Conservation (phyloP, 2,888 invertebrate genomes). For the Cephus pygmeus region DNA sequence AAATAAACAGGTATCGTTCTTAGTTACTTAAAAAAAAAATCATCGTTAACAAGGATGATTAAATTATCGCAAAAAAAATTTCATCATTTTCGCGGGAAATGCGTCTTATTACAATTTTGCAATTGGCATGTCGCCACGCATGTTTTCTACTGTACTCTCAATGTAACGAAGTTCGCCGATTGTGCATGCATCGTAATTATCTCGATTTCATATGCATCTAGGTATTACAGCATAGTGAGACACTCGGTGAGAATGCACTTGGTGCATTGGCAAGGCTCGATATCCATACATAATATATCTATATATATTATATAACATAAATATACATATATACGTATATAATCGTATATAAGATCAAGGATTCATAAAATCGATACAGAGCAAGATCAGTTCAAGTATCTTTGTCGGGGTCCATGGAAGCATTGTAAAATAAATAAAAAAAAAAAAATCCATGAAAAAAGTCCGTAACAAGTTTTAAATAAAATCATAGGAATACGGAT, state of each 20-base stretch:
- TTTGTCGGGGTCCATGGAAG: background rate
- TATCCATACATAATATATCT: too few relatives aligned
- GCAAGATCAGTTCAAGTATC: background rate
- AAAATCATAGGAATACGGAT: background rate
- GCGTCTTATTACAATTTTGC: slow-evolving; percentile 16
- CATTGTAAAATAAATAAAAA: too few relatives aligned
- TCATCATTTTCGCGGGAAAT: background rate
- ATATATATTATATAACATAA: too few relatives aligned
- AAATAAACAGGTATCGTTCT: background rate
- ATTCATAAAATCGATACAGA: background rate
- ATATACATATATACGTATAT: background rate
- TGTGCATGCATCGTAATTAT: slow-evolving; percentile 39
- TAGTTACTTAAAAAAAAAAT: background rate
- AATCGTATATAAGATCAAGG: background rate
- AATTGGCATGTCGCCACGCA: slow-evolving; percentile 48
- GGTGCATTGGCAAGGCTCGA: background rate
- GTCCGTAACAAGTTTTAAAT: slow-evolving; percentile 10
- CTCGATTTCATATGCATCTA: slow-evolving; percentile 34
- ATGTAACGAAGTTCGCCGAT: slow-evolving; percentile 25
- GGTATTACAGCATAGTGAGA: slow-evolving; percentile 6
- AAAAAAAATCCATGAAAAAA: background rate
- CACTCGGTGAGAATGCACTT: background rate
- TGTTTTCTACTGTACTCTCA: slow-evolving; percentile 33
- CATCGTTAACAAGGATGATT: too few relatives aligned
- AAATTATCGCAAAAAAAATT: too few relatives aligned